These are phyloP conservation scores for Maniola hyperantus DNA, from an alignment of 2,888 invertebrate species.

Conservation along the genomic window DNA sequence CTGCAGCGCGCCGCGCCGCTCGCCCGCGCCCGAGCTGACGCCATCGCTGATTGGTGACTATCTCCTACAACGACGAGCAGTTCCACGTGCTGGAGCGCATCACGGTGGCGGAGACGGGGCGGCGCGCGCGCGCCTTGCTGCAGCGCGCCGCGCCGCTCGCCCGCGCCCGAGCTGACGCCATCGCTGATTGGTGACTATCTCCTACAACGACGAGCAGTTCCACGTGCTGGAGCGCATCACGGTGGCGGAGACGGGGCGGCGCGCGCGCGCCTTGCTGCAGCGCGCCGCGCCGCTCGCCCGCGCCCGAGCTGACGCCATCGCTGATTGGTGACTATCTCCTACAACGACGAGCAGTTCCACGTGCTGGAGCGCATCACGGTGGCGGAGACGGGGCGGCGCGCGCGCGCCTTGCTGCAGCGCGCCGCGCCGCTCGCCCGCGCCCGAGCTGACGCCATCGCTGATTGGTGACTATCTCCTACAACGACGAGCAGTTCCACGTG, in stretches of 20 bases:
- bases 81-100: conserved; percentile 95
- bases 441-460: conserved; percentile 89
- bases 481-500: conserved; percentile 98
- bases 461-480: conserved; percentile 94
- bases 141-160: conserved; percentile 88
- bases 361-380: conserved; percentile 92
- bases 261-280: conserved; percentile 86
- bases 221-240: conserved; percentile 94
- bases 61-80: conserved; percentile 97
- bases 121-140: conserved; percentile 86
- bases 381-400: conserved; percentile 89
- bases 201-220: conserved; percentile 98
- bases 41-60: conserved; percentile 90
- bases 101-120: conserved; percentile 90
- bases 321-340: conserved; percentile 94
- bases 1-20: conserved; percentile 88
- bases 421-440: conserved; percentile 89
- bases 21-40: conserved; percentile 89
- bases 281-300: conserved; percentile 89
- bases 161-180: conserved; percentile 88
- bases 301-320: conserved; percentile 89
- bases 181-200: conserved; percentile 93
- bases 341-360: conserved; percentile 98
- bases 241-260: conserved; percentile 90
- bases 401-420: conserved; percentile 86